These are phyloP conservation scores for Daphoenositta chrysoptera DNA, from an alignment of 2,113 vertebrate species.

Conservation along the genomic window DNA sequence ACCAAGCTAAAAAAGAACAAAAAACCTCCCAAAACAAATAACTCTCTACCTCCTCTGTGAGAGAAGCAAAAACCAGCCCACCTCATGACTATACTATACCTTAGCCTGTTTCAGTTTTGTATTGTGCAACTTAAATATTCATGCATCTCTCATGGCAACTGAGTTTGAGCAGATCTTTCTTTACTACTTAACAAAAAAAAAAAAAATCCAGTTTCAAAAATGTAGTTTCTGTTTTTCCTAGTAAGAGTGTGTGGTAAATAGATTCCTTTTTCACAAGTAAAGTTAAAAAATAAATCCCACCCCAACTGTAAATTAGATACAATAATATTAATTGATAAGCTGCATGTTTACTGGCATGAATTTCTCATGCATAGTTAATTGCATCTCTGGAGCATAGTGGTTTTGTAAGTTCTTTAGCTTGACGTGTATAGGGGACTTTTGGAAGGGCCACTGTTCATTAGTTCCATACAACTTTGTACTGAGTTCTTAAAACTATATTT, in stretches of 20 bases:
- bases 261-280: not conserved
- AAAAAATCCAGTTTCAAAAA: not conserved
- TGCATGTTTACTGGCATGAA: not conserved
- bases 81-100: not conserved
- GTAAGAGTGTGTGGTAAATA: not conserved
- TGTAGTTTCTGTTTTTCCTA: not conserved
- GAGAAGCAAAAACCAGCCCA: not conserved
- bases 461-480: not conserved
- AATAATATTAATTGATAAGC: not conserved
- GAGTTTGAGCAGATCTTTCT: not conserved
- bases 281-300: not conserved
- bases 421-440: no score
- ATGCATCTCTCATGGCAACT: not conserved
- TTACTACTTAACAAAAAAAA: not conserved
- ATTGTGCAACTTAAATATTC: not conserved
- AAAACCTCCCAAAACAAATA: not conserved
- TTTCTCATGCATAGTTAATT: not conserved
- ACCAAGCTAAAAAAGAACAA: not conserved
- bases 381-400: not conserved
- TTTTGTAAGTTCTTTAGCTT: not conserved
- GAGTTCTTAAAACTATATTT: not conserved
- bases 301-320: not conserved
- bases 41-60: not conserved
- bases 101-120: not conserved
- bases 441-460: not conserved